phyloP scores from a whole-genome alignment of 2,888 invertebrate species.

The Elmis aenea region DNA sequence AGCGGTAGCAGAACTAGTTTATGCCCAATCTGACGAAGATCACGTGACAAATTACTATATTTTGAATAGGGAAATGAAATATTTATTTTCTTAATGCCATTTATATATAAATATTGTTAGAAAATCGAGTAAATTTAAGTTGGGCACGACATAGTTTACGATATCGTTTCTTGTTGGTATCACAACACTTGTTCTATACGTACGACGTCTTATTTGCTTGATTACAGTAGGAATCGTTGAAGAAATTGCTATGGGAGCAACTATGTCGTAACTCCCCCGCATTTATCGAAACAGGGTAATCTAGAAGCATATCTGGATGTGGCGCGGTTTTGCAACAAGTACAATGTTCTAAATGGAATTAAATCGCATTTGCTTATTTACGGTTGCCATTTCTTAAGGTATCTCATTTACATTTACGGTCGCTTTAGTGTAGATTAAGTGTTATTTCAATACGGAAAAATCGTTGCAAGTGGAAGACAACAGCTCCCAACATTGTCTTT shows the following conservation, averaged over 20 bases:
- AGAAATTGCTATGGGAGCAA: constrained; percentile 24
- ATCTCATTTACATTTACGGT: neutral
- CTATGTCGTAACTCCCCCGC: constrained; percentile 25
- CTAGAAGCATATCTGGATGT: constrained; percentile 23
- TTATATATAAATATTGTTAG: too few relatives aligned
- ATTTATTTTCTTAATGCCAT: too few relatives aligned
- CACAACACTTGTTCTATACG: neutral
- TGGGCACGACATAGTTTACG: too few relatives aligned
- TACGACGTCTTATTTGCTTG: constrained; percentile 23
- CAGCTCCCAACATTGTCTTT: too few relatives aligned
- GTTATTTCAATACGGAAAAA: too few relatives aligned
- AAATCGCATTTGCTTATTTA: constrained; percentile 7
- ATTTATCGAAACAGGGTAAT: constrained; percentile 27
- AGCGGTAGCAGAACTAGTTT: constrained; percentile 5
- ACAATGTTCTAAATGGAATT: constrained; percentile 16
- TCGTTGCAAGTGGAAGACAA: too few relatives aligned
- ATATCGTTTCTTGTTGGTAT: too few relatives aligned
- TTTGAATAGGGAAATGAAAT: too few relatives aligned
- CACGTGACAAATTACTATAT: constrained; percentile 6
- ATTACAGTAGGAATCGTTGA: constrained; percentile 20
- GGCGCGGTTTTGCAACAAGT: constrained; percentile 22
- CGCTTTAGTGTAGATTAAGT: neutral
- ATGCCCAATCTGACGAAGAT: constrained; percentile 3
- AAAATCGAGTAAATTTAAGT: too few relatives aligned
- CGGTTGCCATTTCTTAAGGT: neutral